phyloP scores from a whole-genome alignment of 1,140 invertebrate species.

The Homalodisca vitripennis region DNA sequence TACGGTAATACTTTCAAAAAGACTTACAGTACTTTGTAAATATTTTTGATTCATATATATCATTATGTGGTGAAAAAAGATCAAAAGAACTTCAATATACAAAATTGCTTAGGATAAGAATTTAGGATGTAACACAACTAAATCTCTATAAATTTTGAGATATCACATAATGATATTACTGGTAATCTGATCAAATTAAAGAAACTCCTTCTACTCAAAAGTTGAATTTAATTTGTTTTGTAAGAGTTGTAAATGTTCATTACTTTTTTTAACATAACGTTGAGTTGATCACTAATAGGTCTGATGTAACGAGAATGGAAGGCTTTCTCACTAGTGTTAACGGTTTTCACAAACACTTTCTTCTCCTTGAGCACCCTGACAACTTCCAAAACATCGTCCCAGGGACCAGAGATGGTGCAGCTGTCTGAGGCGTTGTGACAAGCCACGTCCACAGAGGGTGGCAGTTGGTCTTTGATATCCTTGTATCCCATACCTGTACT shows the following conservation, averaged over 20 bases:
- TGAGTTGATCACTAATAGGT: conserved; percentile 50
- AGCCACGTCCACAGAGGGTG: conserved; percentile 61
- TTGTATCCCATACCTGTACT: conserved; percentile 55
- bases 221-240: not conserved
- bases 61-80: too few relatives aligned
- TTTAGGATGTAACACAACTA: too few relatives aligned
- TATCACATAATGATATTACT: too few relatives aligned
- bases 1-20: too few relatives aligned
- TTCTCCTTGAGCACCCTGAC: conserved; percentile 52
- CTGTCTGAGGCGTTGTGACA: conserved; percentile 68
- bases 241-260: not conserved
- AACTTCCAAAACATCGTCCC: conserved; percentile 50
- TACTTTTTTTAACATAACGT: not conserved
- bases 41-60: too few relatives aligned
- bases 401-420: conserved; percentile 57
- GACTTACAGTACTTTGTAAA: too few relatives aligned
- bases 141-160: too few relatives aligned
- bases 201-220: too few relatives aligned
- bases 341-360: conserved; percentile 62
- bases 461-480: conserved; percentile 52
- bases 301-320: conserved; percentile 79
- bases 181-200: too few relatives aligned
- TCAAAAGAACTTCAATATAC: too few relatives aligned
- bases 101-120: too few relatives aligned
- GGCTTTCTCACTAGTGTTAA: conserved; percentile 66